These are phyloP conservation scores for Leptosomus discolor DNA, from an alignment of 2,113 vertebrate genomes.

Conservation along the genomic window DNA sequence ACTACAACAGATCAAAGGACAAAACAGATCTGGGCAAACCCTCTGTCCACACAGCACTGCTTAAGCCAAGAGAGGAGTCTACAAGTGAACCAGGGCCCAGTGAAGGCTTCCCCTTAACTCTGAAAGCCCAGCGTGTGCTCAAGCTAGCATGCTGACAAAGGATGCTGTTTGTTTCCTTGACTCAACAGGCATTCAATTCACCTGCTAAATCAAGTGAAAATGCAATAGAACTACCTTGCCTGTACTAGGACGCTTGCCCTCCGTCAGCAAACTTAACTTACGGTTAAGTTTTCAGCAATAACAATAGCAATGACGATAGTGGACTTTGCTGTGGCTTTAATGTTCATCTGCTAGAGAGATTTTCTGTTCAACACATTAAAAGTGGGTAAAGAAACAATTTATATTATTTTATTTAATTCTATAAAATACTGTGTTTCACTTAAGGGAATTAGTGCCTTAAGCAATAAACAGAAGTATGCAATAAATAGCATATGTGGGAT, in stretches of 20 bases:
- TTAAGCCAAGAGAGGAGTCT: not conserved
- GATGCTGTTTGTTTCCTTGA: not conserved
- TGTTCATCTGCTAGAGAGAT: not conserved
- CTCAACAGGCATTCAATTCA: not conserved
- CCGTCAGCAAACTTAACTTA: not conserved
- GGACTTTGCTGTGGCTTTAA: not conserved
- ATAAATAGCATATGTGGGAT: constrained; percentile 54
- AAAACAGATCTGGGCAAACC: not conserved
- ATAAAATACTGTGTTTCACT: constrained; percentile 29
- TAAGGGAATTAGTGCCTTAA: constrained; percentile 47
- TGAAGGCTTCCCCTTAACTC: not conserved
- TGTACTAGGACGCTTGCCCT: not conserved
- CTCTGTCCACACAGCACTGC: not conserved
- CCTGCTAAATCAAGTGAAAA: not conserved
- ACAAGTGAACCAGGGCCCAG: not conserved
- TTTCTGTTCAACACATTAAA: constrained; percentile 38
- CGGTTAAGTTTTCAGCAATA: not conserved
- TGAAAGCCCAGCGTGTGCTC: not conserved
- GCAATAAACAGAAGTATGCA: constrained; percentile 58
- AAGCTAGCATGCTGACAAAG: not conserved
- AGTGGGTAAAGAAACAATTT: constrained; percentile 20
- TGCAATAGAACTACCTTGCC: not conserved
- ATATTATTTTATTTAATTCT: constrained; percentile 40
- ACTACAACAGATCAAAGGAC: not conserved
- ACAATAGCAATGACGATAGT: accelerated